Percentiles rank a stretch among this genome's conserved stretches.
Conservation (phyloP, 2,888 invertebrate species). For the Phortica magna region DNA sequence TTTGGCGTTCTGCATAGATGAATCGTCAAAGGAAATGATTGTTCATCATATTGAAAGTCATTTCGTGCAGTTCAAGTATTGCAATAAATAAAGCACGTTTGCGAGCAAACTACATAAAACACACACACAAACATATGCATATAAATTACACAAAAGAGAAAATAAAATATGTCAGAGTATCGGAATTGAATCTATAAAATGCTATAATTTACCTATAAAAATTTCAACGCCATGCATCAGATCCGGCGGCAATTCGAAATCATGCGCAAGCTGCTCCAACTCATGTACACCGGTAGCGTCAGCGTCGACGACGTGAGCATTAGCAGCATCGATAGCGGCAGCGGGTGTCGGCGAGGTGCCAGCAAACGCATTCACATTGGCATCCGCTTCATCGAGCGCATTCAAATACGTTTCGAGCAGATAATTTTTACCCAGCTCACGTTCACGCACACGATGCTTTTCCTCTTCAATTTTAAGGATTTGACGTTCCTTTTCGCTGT, state of each 20-base stretch:
- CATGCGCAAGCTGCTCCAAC: not conserved
- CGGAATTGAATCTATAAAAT: constrained; percentile 16
- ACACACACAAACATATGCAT: not conserved
- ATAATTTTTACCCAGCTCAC: constrained; percentile 88
- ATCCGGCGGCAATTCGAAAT: constrained; percentile 4
- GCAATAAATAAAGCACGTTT: not conserved
- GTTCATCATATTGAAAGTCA: not conserved
- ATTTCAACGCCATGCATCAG: constrained; percentile 51
- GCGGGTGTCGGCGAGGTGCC: not conserved
- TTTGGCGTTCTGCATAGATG: too few species aligned
- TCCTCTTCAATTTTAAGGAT: constrained; percentile 89
- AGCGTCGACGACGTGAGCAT: not conserved
- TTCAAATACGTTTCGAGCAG: constrained; percentile 87
- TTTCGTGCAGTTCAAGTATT: not conserved
- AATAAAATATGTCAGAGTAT: constrained; percentile 4
- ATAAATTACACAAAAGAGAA: not conserved
- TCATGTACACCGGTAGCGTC: not conserved
- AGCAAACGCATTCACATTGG: constrained; percentile 32
- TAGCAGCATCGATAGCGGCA: not conserved
- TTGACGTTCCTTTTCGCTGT: constrained; percentile 86
- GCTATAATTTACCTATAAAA: constrained; percentile 55
- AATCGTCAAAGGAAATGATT: not conserved
- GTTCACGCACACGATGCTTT: constrained; percentile 85
- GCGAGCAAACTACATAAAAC: not conserved
- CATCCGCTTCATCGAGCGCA: constrained; percentile 79